A percentile compares a stretch with the other conserved stretches of the same genome.
These are phyloP conservation scores for Drosophila mettleri DNA, from an alignment of 2,888 invertebrate species.

Conservation along the genomic window DNA sequence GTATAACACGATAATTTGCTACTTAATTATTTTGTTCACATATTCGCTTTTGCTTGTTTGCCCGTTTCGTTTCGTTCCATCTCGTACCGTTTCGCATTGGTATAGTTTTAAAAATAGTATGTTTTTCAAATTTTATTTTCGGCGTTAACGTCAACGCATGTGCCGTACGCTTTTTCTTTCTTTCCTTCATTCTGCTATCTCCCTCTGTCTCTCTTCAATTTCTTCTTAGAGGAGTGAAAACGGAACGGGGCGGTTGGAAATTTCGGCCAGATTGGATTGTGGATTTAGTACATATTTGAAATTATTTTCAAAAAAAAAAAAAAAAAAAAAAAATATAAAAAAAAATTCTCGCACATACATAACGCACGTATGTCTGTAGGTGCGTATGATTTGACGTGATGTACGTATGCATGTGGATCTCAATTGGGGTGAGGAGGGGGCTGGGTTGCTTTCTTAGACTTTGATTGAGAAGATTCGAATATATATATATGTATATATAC, in stretches of 20 bases:
- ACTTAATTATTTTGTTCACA: slow-evolving; percentile 73
- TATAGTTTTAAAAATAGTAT: slow-evolving; percentile 77
- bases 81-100: slow-evolving; percentile 59
- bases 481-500: neutral
- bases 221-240: neutral
- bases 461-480: slow-evolving; percentile 41
- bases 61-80: slow-evolving; percentile 50
- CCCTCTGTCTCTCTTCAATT: neutral
- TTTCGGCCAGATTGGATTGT: slow-evolving; percentile 41
- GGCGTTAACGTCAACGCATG: slow-evolving; percentile 78
- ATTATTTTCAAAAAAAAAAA: slow-evolving; percentile 53
- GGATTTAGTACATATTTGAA: slow-evolving; percentile 74
- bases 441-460: slow-evolving; percentile 32
- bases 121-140: slow-evolving; percentile 77
- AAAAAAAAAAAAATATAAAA: slow-evolving; percentile 8
- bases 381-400: slow-evolving; percentile 7
- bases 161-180: slow-evolving; percentile 21
- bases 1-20: slow-evolving; percentile 81
- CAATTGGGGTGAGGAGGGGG: neutral
- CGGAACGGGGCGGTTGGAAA: slow-evolving; percentile 13
- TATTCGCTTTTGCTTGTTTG: slow-evolving; percentile 44
- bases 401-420: slow-evolving; percentile 8
- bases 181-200: neutral
- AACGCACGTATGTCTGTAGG: slow-evolving; percentile 5
- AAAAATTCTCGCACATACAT: slow-evolving; percentile 39